Percentiles rank a stretch among this genome's conserved stretches.
Conservation (phyloP, 2,888 invertebrate species). For the Apotomis capreana region DNA sequence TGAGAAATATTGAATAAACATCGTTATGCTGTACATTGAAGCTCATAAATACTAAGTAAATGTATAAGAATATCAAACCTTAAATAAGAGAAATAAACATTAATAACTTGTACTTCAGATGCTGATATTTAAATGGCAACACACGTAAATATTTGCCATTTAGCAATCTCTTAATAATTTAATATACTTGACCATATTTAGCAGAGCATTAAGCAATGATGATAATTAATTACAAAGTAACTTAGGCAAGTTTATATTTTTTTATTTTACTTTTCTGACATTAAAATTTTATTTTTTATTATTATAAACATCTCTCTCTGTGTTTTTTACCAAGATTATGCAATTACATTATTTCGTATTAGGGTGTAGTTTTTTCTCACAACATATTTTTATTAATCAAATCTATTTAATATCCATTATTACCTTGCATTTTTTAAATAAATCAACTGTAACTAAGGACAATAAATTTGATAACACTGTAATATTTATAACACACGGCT, state of each 20-base stretch:
- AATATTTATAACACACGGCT: no score
- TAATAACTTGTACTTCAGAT: constrained; percentile 67
- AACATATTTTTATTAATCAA: no score
- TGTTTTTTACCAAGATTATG: no score
- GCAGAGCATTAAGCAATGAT: background rate
- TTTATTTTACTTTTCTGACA: no score
- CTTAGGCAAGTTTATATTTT: background rate
- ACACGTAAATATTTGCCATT: constrained; percentile 7
- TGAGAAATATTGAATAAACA: constrained; percentile 37
- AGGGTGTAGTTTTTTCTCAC: no score
- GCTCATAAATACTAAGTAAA: constrained; percentile 27
- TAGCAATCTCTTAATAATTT: background rate
- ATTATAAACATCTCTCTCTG: no score
- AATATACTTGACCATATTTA: background rate
- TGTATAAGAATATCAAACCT: constrained; percentile 9
- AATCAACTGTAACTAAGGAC: no score
- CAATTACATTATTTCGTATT: background rate
- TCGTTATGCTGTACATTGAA: constrained; percentile 31
- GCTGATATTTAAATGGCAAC: constrained; percentile 51
- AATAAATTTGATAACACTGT: no score
- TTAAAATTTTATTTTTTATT: no score
- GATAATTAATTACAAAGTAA: background rate
- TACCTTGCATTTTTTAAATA: no score
- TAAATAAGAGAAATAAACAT: constrained; percentile 41
- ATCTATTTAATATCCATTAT: no score